Base-by-base conservation (phyloP, 2,113 vertebrate genomes). In the Tor tambroides region DNA sequence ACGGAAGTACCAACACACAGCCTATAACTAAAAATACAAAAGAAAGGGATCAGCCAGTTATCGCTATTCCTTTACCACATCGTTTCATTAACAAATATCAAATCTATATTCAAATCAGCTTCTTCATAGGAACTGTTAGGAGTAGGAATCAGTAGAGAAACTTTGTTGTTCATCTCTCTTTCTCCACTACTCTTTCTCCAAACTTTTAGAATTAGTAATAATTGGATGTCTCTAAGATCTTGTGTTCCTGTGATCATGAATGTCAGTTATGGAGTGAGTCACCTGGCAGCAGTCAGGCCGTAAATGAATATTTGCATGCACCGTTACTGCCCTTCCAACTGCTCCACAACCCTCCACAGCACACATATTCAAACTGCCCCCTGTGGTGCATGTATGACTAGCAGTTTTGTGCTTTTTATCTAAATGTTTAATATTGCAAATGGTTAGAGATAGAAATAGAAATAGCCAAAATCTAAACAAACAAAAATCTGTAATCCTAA, bases 241-340 rank as follows among this genome's bases (percentile, higher is more conserved):
- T 7, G 51, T 80, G 51, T 79, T 59, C 21, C 51, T 80, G 69
- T 23, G 32, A 38, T 71, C 32, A 21, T 23, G 32, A 38, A 23
- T 38, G 38, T 83, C 38, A 11, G 59, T 81, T 26, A 61, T 28
- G 5, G 21, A 26, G 32, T 23, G 56, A n/a, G 56, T 10, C 80
- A 65, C 4, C 46, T 30, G 67, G 76, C 41, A 49, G 54, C n/a
- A 10, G 46, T 41, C 51, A 0, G 26, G 77, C 51, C 1, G 10
- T 59, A 78, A 82, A 87, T 72, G 2, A 30, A 3, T 63, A 63
- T 88, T 84, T 84, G 38, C 81, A 78, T 87, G 41, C 65, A 46
- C 35, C 19, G 17, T 80, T 63, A 74, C 5, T 10, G 23, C 28
- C 15, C 51, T 38, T 41, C 41, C 80, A 76, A 26, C 71, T 65